A percentile compares a stretch with the other conserved stretches of the same genome.
Evolutionary conservation across 2,888 invertebrate species (phyloP).

Genomic region (Zhuqinia jingwanae): DNA sequence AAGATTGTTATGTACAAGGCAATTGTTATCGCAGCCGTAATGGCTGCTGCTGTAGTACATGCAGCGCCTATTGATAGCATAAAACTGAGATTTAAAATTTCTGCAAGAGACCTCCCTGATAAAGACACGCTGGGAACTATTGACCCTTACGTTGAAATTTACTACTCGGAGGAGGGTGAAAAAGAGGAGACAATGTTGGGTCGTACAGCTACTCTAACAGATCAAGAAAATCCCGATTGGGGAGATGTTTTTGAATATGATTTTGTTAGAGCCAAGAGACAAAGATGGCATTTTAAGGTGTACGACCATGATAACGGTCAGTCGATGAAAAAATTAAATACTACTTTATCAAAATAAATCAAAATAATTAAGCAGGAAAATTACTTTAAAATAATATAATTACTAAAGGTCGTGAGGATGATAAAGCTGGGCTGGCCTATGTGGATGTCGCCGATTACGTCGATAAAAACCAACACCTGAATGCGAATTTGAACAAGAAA

Average conservation of each 20-base stretch:
- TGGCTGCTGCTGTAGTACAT: conserved; percentile 51
- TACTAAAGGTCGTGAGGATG: conserved; percentile 77
- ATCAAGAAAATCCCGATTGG: conserved; percentile 75
- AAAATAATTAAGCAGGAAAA: too few species aligned
- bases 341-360: too few species aligned
- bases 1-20: background rate
- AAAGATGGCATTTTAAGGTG: conserved; percentile 74
- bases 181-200: conserved; percentile 75
- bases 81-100: conserved; percentile 75
- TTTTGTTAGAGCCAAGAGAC: conserved; percentile 75
- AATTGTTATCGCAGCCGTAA: conserved; percentile 44
- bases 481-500: conserved; percentile 76
- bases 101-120: conserved; percentile 77
- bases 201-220: conserved; percentile 69
- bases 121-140: conserved; percentile 77
- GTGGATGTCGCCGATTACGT: conserved; percentile 77
- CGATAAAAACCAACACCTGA: conserved; percentile 75
- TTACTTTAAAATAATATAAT: too few species aligned
- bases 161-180: conserved; percentile 72
- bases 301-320: conserved; percentile 78
- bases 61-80: conserved; percentile 73
- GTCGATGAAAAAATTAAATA: too few species aligned
- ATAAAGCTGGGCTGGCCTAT: conserved; percentile 75
- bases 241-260: conserved; percentile 77
- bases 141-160: conserved; percentile 75